Conservation (phyloP, 2,797 vertebrate species). For the Podargus strigoides region DNA sequence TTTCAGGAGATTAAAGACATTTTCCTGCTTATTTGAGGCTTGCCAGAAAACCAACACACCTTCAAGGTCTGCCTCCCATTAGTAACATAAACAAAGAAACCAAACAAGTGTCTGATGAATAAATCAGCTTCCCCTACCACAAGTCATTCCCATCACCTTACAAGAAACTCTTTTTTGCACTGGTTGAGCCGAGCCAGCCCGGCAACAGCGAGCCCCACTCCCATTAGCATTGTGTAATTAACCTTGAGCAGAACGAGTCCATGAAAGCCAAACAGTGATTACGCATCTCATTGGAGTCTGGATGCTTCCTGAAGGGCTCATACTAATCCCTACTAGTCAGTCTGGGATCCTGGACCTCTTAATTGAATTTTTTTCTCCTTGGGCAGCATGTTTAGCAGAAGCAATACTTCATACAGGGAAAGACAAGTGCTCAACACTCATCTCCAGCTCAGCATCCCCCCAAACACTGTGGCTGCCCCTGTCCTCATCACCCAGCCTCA, state of each 20-base stretch:
- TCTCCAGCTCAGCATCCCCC: background rate
- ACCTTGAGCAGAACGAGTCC: background rate
- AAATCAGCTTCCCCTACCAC: background rate
- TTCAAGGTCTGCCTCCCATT: background rate
- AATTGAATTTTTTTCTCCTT: background rate
- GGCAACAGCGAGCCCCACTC: too few relatives aligned
- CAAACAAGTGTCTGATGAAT: background rate
- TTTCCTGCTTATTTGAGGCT: background rate
- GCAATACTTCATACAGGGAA: background rate
- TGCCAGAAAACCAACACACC: background rate
- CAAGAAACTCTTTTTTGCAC: too few relatives aligned
- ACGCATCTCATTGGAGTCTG: background rate
- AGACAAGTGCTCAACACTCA: background rate
- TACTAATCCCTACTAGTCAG: background rate
- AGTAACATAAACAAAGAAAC: background rate
- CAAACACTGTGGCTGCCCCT: accelerated
- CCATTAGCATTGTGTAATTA: background rate
- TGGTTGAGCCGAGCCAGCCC: background rate
- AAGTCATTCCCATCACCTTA: background rate
- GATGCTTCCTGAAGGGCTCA: background rate
- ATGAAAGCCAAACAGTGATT: background rate
- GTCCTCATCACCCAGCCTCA: background rate
- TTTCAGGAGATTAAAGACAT: background rate
- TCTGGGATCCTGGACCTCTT: background rate
- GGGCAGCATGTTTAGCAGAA: background rate